phyloP scores from a whole-genome alignment of 2,888 invertebrate species.

The Dynastes tityus region DNA sequence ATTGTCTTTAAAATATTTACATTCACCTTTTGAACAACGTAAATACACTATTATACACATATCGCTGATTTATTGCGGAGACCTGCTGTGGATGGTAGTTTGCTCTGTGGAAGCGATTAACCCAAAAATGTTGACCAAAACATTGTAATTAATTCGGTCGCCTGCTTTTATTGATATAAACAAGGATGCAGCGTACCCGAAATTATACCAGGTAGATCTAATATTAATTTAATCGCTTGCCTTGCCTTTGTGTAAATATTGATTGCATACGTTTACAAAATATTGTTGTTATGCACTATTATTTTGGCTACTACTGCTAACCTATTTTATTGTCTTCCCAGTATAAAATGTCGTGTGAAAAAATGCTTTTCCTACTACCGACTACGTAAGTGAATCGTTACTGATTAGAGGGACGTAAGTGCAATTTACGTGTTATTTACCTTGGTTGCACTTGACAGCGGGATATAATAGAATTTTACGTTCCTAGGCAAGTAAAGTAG shows the following conservation, averaged over 20 bases:
- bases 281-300: too few species aligned
- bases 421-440: too few species aligned
- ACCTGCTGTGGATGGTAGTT: conserved; percentile 47
- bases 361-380: not conserved
- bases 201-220: not conserved
- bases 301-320: too few species aligned
- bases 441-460: too few species aligned
- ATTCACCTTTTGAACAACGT: conserved; percentile 50
- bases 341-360: not conserved
- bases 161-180: conserved; percentile 43
- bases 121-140: conserved; percentile 45
- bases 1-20: conserved; percentile 52
- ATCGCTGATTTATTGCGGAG: conserved; percentile 45
- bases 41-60: conserved; percentile 48
- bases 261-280: not conserved
- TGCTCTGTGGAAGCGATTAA: conserved; percentile 42
- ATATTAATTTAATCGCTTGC: conserved; percentile 32
- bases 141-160: conserved; percentile 45
- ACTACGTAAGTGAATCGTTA: too few species aligned
- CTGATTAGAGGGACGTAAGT: too few species aligned
- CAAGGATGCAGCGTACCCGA: conserved; percentile 20
- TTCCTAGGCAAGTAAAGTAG: too few species aligned
- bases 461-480: too few species aligned
- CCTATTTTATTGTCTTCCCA: not conserved
- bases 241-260: conserved; percentile 11